phyloP scores from a whole-genome alignment of 1,140 invertebrate species.

The Nilaparvata lugens region DNA sequence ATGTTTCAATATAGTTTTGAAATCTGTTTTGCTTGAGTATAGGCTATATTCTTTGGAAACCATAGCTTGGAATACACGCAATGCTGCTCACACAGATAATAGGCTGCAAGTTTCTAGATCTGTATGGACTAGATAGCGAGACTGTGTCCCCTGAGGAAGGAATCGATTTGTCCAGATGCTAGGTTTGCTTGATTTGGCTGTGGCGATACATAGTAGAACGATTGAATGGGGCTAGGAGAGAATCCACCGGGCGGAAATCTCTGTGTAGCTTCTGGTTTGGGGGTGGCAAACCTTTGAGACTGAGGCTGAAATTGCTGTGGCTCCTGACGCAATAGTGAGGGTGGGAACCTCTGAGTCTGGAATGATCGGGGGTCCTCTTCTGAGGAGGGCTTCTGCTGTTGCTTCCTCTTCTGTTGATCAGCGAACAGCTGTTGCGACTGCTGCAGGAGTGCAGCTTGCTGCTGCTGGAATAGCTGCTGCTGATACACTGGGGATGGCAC shows the following conservation, averaged over 20 bases:
- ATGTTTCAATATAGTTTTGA: too few relatives aligned
- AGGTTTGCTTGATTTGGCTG: slow-evolving; percentile 17
- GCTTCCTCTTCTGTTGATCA: slow-evolving; percentile 48
- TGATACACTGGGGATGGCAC: slow-evolving; percentile 32
- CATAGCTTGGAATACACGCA: too few relatives aligned
- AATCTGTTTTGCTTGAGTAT: too few relatives aligned
- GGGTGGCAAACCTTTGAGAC: slow-evolving; percentile 19
- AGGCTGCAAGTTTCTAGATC: too few relatives aligned
- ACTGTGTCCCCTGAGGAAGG: slow-evolving; percentile 63
- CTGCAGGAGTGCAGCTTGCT: slow-evolving; percentile 54
- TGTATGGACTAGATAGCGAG: slow-evolving; percentile 43
- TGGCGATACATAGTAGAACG: slow-evolving; percentile 56
- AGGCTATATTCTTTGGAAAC: too few relatives aligned
- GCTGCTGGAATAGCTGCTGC: slow-evolving; percentile 59
- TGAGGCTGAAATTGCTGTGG: slow-evolving; percentile 15
- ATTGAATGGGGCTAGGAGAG: slow-evolving; percentile 16
- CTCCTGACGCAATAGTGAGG: slow-evolving; percentile 22
- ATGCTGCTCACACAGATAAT: too few relatives aligned
- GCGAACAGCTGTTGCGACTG: slow-evolving; percentile 64
- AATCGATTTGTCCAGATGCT: slow-evolving; percentile 58
- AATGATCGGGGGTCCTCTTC: slow-evolving; percentile 3
- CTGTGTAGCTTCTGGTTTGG: slow-evolving; percentile 9
- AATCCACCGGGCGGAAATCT: slow-evolving; percentile 7
- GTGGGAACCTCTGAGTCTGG: slow-evolving; percentile 15
- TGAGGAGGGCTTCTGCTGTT: slow-evolving; percentile 15